These are phyloP conservation scores for Chrysomela aeneicollis DNA, from an alignment of 2,888 invertebrate species.

Conservation along the genomic window DNA sequence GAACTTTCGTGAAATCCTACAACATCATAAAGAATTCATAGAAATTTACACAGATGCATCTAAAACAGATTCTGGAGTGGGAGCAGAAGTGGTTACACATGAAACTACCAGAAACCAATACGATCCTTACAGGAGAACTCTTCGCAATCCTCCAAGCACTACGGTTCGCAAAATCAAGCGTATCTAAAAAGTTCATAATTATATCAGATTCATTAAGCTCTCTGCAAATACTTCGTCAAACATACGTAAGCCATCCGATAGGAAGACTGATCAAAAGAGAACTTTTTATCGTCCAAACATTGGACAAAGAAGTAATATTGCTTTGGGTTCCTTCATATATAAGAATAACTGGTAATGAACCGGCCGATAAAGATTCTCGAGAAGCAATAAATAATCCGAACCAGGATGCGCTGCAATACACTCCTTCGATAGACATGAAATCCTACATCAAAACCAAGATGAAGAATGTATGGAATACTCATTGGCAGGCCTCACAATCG, in stretches of 20 bases:
- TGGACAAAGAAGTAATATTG: too few species aligned
- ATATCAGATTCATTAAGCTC: neutral
- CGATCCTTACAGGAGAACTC: slow-evolving; percentile 6
- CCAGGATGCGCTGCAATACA: neutral
- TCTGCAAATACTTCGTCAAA: neutral
- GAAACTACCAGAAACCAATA: slow-evolving; percentile 1
- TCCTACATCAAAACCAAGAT: neutral
- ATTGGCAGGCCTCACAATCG: neutral
- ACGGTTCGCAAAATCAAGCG: neutral
- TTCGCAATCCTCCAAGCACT: neutral
- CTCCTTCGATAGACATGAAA: neutral
- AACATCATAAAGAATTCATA: slow-evolving; percentile 1
- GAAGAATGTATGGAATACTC: neutral
- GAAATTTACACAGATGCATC: neutral
- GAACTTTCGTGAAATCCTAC: neutral
- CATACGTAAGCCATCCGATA: neutral
- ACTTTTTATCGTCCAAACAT: too few species aligned
- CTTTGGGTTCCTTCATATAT: too few species aligned
- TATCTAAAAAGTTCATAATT: neutral
- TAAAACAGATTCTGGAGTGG: neutral
- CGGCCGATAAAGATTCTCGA: too few species aligned
- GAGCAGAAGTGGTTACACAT: neutral
- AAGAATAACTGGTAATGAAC: too few species aligned
- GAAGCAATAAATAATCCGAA: neutral
- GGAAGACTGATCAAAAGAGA: too few species aligned